Conservation (phyloP, 2,113 vertebrate species). For the Electrona antarctica region DNA sequence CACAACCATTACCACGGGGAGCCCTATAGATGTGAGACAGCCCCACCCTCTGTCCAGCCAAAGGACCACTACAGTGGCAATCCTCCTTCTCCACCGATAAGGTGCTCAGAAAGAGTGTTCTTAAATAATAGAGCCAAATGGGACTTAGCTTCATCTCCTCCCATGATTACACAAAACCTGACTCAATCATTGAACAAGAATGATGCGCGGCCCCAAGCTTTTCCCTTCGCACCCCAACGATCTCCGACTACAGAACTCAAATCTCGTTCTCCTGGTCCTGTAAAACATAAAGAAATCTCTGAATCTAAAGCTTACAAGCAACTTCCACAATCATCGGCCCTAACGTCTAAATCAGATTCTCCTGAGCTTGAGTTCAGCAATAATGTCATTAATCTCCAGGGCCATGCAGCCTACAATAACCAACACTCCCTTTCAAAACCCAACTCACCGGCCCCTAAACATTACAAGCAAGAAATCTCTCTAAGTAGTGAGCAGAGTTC, state of each 20-base stretch:
- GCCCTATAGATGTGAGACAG: constrained; percentile 17
- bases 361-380: constrained; percentile 23
- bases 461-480: constrained; percentile 5
- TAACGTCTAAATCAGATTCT: constrained; percentile 1
- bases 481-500: constrained; percentile 22
- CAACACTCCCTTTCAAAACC: constrained; percentile 20
- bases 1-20: constrained; percentile 41
- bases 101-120: constrained; percentile 19
- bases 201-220: constrained; percentile 9
- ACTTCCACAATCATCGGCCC: constrained; percentile 4
- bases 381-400: constrained; percentile 16
- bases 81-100: constrained; percentile 15
- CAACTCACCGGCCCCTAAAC: constrained; percentile 11
- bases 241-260: constrained; percentile 33
- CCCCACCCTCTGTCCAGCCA: constrained; percentile 16
- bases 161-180: not conserved
- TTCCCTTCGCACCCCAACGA: constrained; percentile 43
- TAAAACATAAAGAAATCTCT: constrained; percentile 16
- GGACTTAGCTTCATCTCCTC: constrained; percentile 51
- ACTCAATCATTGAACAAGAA: constrained; percentile 22
- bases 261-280: constrained; percentile 34
- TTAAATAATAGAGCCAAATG: constrained; percentile 13
- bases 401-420: constrained; percentile 4
- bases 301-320: constrained; percentile 2
- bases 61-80: constrained; percentile 10